phyloP scores from a whole-genome alignment of 2,113 vertebrate genomes.

The Eclectus roratus region DNA sequence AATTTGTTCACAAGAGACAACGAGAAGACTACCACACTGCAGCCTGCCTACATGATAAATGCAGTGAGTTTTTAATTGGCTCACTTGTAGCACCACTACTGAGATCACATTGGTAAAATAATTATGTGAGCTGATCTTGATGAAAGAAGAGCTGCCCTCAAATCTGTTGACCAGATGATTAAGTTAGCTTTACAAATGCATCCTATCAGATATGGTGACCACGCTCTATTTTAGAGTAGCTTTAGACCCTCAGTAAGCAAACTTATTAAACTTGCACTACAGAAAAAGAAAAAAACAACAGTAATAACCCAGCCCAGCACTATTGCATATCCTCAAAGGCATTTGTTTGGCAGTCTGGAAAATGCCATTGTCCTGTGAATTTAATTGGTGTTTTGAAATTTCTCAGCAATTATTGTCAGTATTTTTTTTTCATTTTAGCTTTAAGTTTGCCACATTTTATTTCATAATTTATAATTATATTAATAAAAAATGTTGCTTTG shows the following conservation, averaged over 20 bases:
- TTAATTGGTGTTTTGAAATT: neutral
- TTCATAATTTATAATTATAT: neutral
- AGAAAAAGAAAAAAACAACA: neutral
- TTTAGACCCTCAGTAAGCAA: neutral
- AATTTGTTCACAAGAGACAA: neutral
- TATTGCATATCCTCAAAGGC: neutral
- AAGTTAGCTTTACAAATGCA: neutral
- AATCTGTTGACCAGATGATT: neutral
- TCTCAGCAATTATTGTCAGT: neutral
- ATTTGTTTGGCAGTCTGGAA: neutral
- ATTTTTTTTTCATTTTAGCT: neutral
- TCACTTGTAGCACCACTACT: neutral
- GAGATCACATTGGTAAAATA: neutral
- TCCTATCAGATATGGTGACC: neutral
- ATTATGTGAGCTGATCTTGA: neutral
- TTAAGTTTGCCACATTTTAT: neutral
- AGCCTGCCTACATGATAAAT: conserved; percentile 20
- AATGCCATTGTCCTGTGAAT: neutral
- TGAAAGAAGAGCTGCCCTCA: neutral
- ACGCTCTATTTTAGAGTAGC: neutral
- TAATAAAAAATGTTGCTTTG: neutral
- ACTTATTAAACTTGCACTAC: neutral
- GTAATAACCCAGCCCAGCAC: neutral
- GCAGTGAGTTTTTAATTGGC: neutral
- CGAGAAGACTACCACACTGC: neutral